Evolutionary conservation across 2,113 vertebrate genomes (phyloP).

Genomic region (Papio anubis): DNA sequence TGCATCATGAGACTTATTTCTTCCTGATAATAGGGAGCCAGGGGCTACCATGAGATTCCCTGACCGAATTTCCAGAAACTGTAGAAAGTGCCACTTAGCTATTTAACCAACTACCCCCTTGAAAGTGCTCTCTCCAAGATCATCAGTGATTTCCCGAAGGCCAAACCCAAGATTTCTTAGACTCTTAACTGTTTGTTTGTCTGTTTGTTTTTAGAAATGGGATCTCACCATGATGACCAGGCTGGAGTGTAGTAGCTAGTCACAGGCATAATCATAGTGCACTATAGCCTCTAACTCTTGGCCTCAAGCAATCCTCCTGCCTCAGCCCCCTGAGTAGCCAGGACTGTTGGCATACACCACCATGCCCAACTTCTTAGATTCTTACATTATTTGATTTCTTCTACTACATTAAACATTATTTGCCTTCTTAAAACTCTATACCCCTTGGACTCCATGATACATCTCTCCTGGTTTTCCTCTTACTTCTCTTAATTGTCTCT

Average conservation of each 20-base stretch:
- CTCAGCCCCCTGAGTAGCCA: not conserved
- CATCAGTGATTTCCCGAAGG: not conserved
- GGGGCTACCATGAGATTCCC: not conserved
- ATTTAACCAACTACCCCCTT: not conserved
- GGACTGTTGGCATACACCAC: not conserved
- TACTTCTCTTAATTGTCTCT: conserved; percentile 2
- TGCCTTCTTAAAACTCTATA: conserved; percentile 5
- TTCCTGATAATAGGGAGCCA: not conserved
- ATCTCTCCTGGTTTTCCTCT: not conserved
- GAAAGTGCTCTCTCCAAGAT: not conserved
- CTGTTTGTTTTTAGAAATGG: not conserved
- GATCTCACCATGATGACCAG: not conserved
- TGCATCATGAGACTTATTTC: not conserved
- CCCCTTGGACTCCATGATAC: not conserved
- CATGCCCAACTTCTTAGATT: not conserved
- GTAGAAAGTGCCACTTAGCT: not conserved
- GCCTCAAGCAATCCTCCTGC: not conserved
- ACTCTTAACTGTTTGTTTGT: not conserved
- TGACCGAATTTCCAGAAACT: conserved; percentile 11
- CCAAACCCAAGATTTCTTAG: not conserved
- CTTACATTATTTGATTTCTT: conserved; percentile 16
- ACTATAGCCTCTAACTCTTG: not conserved
- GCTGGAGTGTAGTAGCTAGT: not conserved
- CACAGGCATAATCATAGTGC: not conserved
- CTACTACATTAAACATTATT: conserved; percentile 19